These are phyloP conservation scores for Coelinius sp. DNA, from an alignment of 2,888 invertebrate genomes.

Conservation along the genomic window DNA sequence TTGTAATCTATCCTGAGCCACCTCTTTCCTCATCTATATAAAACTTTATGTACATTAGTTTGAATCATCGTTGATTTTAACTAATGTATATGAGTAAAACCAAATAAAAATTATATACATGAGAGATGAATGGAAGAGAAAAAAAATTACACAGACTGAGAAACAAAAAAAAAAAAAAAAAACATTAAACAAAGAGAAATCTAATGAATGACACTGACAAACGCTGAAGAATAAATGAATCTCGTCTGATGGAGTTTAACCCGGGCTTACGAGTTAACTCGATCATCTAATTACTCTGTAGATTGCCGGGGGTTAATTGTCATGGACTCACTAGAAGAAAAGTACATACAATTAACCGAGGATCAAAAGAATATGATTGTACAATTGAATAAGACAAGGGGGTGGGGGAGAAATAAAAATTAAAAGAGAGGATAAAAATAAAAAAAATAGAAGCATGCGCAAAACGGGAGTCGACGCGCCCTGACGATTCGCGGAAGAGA, in stretches of 20 bases:
- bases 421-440: constrained; percentile 25
- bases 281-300: constrained; percentile 64
- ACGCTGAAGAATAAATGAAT: constrained; percentile 19
- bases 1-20: constrained; percentile 15
- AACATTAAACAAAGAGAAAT: background rate
- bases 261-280: constrained; percentile 64
- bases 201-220: background rate
- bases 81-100: background rate
- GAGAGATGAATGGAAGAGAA: too few relatives aligned
- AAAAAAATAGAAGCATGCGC: constrained; percentile 38
- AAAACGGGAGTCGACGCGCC: constrained; percentile 37
- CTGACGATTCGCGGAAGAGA: constrained; percentile 38
- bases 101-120: too few relatives aligned
- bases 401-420: constrained; percentile 9
- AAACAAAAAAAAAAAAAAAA: background rate
- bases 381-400: constrained; percentile 1
- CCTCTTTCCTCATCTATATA: constrained; percentile 18
- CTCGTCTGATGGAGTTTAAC: constrained; percentile 52
- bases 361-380: constrained; percentile 20
- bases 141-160: too few relatives aligned
- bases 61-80: background rate
- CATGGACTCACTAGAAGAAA: constrained; percentile 55
- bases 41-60: constrained; percentile 11
- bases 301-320: constrained; percentile 64
- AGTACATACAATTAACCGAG: constrained; percentile 26